Percentiles rank a stretch among this genome's conserved stretches.
phyloP scores from a whole-genome alignment of 2,797 vertebrate species.

The Decapterus maruadsi region DNA sequence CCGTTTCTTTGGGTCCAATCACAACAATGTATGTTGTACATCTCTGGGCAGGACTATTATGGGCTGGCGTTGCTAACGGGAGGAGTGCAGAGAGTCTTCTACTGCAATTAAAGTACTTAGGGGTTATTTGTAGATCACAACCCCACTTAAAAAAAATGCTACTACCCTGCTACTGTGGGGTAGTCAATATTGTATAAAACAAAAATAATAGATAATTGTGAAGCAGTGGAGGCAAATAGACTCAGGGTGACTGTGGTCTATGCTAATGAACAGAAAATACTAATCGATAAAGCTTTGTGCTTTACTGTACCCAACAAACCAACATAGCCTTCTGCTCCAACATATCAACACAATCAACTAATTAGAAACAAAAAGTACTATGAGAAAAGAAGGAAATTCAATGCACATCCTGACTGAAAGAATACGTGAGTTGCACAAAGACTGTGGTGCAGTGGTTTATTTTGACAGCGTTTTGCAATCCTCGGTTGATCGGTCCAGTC shows the following conservation, averaged over 20 bases:
- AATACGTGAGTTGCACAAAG: not conserved
- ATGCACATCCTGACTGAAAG: not conserved
- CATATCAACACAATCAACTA: not conserved
- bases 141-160: no score
- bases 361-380: not conserved
- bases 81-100: no score
- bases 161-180: no score
- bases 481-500: not conserved
- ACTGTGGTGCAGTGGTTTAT: conserved; percentile 1
- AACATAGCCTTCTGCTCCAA: not conserved
- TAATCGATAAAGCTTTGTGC: not conserved
- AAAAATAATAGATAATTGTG: fast-evolving
- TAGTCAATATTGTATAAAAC: no score
- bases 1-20: no score
- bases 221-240: not conserved
- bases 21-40: no score
- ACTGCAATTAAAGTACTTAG: no score
- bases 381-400: not conserved
- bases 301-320: not conserved
- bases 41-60: no score
- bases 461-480: not conserved
- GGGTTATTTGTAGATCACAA: no score
- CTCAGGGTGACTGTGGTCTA: not conserved
- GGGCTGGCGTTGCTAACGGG: no score
- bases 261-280: conserved; percentile 13